A percentile compares a stretch with the other conserved stretches of the same genome.
phyloP scores from a whole-genome alignment of 2,113 vertebrate genomes.

The Pedionomus torquatus region DNA sequence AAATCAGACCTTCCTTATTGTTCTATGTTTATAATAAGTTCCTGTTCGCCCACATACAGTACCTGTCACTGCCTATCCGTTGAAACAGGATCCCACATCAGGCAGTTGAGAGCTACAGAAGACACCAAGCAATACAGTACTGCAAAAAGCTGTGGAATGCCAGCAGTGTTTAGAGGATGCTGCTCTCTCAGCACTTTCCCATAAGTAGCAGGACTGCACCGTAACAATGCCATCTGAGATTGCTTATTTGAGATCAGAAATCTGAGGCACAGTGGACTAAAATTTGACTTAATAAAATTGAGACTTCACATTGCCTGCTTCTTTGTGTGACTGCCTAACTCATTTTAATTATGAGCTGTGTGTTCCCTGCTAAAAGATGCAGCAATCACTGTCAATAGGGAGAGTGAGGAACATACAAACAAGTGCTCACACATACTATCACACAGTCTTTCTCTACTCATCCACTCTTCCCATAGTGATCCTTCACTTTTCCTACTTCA shows the following conservation, averaged over 20 bases:
- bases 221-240: constrained; percentile 37
- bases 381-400: neutral
- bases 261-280: neutral
- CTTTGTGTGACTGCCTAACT: neutral
- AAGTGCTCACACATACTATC: neutral
- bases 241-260: constrained; percentile 9
- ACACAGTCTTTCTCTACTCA: neutral
- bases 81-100: neutral
- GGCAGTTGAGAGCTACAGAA: neutral
- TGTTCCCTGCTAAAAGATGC: neutral
- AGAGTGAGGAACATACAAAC: neutral
- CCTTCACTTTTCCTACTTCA: too few species aligned
- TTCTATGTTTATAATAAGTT: constrained; percentile 46
- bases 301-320: neutral
- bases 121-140: neutral
- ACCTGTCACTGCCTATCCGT: neutral
- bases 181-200: neutral
- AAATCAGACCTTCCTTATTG: constrained; percentile 4
- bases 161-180: neutral
- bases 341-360: constrained; percentile 34
- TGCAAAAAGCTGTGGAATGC: neutral
- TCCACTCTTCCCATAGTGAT: neutral
- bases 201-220: neutral
- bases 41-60: neutral
- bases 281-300: constrained; percentile 15